Conservation (phyloP, 2,888 invertebrate genomes). For the Helicoverpa assulta region DNA sequence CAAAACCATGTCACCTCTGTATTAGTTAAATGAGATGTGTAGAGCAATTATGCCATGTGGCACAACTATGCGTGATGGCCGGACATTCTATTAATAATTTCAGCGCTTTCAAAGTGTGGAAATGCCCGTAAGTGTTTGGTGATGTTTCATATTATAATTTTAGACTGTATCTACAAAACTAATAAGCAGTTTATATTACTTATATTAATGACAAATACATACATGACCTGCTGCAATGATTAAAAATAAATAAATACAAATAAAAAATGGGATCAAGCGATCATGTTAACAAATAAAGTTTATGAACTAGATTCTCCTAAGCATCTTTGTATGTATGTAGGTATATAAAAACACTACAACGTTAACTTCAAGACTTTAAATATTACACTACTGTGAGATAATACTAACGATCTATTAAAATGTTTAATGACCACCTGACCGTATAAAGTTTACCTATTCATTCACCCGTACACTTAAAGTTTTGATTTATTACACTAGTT, state of each 20-base stretch:
- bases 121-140: slow-evolving; percentile 25
- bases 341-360: too few species aligned
- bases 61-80: slow-evolving; percentile 50
- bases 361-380: too few species aligned
- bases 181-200: too few species aligned
- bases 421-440: slow-evolving; percentile 6
- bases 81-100: slow-evolving; percentile 61
- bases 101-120: slow-evolving; percentile 42
- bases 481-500: neutral
- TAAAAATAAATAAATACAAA: too few species aligned
- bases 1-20: slow-evolving; percentile 53
- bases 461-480: neutral
- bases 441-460: neutral
- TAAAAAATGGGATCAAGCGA: too few species aligned
- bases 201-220: too few species aligned
- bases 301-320: too few species aligned
- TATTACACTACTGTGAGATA: slow-evolving; percentile 3
- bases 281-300: too few species aligned
- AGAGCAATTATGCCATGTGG: slow-evolving; percentile 49
- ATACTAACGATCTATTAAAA: slow-evolving; percentile 1
- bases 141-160: slow-evolving; percentile 3
- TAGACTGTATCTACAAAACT: neutral
- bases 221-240: too few species aligned
- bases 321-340: too few species aligned
- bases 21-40: slow-evolving; percentile 52